Evolutionary conservation across 2,888 invertebrate species (phyloP).

Genomic region (Diogma glabrata): DNA sequence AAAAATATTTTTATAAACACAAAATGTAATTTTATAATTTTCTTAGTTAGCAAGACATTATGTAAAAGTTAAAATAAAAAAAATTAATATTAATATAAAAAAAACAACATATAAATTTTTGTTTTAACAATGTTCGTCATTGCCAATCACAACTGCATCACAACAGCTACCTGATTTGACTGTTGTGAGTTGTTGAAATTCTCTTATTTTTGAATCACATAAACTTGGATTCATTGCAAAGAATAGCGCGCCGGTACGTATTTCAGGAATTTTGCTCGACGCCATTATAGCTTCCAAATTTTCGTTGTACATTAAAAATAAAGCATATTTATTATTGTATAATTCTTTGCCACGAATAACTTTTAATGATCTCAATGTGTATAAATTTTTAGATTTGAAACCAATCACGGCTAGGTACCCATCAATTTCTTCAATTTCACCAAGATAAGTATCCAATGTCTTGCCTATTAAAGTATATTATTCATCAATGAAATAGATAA

Average conservation of each 20-base stretch:
- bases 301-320: background rate
- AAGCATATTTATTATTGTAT: background rate
- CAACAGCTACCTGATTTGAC: constrained; percentile 1
- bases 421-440: background rate
- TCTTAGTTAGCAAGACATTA: no score
- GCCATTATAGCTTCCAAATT: background rate
- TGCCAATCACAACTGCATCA: constrained; percentile 4
- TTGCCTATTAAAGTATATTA: no score
- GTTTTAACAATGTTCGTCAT: constrained; percentile 1
- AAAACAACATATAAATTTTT: background rate
- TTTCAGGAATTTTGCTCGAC: background rate
- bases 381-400: background rate
- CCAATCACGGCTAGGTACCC: constrained; percentile 2
- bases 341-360: background rate
- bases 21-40: no score
- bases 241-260: background rate
- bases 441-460: background rate
- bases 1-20: no score
- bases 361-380: background rate
- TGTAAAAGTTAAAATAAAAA: no score
- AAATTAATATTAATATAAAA: background rate
- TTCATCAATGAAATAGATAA: no score
- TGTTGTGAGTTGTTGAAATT: background rate
- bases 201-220: background rate
- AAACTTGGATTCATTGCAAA: constrained; percentile 9